A percentile compares a stretch with the other conserved stretches of the same genome.
These are phyloP conservation scores for Ammodytes dubius DNA, from an alignment of 2,113 vertebrate species.

Conservation along the genomic window DNA sequence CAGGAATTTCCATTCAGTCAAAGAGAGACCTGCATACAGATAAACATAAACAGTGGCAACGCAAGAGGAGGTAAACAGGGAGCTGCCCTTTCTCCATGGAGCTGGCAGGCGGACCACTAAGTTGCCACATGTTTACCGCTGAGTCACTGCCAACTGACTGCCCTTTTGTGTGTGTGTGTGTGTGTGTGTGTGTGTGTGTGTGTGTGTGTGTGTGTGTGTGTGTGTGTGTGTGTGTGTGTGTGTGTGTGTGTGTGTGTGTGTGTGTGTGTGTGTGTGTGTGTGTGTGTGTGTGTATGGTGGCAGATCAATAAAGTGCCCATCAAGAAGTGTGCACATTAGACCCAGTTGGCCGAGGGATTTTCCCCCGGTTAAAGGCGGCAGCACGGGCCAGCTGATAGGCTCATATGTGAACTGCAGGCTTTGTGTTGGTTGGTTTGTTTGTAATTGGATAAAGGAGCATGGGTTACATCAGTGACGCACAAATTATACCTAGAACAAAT, in stretches of 20 bases:
- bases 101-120: slow-evolving; percentile 48
- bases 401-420: slow-evolving; percentile 17
- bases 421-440: background rate
- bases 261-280: background rate
- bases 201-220: background rate
- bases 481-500: no score
- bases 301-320: slow-evolving; percentile 66
- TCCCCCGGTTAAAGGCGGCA: slow-evolving; percentile 30
- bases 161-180: slow-evolving; percentile 22
- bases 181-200: background rate
- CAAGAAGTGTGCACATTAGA: slow-evolving; percentile 50
- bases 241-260: background rate
- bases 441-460: background rate
- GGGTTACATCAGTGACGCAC: background rate
- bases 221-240: background rate
- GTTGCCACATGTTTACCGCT: slow-evolving; percentile 60
- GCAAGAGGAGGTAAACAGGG: background rate
- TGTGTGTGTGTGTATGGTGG: slow-evolving; percentile 48
- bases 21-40: background rate
- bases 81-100: slow-evolving; percentile 38
- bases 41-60: background rate
- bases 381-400: background rate
- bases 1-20: background rate
- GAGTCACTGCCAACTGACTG: slow-evolving; percentile 61
- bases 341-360: slow-evolving; percentile 57